phyloP scores from a whole-genome alignment of 2,113 vertebrate species.

The Anhinga rufa region DNA sequence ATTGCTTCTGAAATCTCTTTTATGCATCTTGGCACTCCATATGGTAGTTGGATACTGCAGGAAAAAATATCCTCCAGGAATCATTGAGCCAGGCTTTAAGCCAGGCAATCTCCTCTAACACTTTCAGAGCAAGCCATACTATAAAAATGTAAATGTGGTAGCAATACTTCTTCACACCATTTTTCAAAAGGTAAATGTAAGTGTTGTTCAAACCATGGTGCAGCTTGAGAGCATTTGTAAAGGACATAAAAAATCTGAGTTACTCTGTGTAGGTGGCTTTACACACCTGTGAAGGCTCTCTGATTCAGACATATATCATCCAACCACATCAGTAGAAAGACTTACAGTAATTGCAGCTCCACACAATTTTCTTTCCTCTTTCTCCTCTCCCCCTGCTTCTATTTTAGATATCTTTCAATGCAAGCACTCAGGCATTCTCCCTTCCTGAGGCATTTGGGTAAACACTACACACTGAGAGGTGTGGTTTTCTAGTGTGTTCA shows the following conservation, averaged over 20 bases:
- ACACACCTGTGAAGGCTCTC: slow-evolving; percentile 14
- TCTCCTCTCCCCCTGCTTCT: not conserved
- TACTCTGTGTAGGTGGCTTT: slow-evolving; percentile 17
- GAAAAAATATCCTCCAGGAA: slow-evolving; percentile 54
- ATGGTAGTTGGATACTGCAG: slow-evolving; percentile 30
- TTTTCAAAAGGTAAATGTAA: slow-evolving; percentile 53
- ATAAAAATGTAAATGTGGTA: slow-evolving; percentile 68
- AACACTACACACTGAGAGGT: not conserved
- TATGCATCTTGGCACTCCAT: slow-evolving; percentile 45
- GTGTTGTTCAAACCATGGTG: slow-evolving; percentile 15
- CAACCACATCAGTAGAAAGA: not conserved
- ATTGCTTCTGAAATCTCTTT: slow-evolving; percentile 61
- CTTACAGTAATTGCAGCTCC: not conserved
- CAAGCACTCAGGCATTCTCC: not conserved
- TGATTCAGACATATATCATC: slow-evolving; percentile 18
- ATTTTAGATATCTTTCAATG: not conserved
- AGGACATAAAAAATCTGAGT: slow-evolving; percentile 26
- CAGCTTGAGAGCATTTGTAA: slow-evolving; percentile 45
- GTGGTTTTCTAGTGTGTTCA: not conserved
- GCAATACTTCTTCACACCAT: slow-evolving; percentile 44
- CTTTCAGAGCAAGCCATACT: slow-evolving; percentile 59
- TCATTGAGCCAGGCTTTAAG: slow-evolving; percentile 55
- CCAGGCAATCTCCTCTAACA: slow-evolving; percentile 67
- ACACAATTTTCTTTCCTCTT: not conserved
- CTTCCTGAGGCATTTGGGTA: not conserved